A percentile compares a stretch with the other conserved stretches of the same genome.
These are phyloP conservation scores for Oryzias curvinotus DNA, from an alignment of 2,113 vertebrate species.

Conservation along the genomic window DNA sequence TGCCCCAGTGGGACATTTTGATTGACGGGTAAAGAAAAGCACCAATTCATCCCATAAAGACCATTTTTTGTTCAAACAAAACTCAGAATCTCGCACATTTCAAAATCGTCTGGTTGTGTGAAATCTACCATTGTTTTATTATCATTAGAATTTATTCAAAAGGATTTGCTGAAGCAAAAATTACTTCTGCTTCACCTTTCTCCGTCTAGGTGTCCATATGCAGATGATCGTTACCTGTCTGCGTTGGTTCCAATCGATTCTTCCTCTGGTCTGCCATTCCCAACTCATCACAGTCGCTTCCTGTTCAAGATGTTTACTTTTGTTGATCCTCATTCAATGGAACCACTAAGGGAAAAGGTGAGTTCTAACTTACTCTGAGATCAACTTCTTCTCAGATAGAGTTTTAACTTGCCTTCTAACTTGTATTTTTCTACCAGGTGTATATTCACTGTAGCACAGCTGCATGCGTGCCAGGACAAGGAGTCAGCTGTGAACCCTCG, in stretches of 20 bases:
- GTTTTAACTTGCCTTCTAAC: neutral
- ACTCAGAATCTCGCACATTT: no score
- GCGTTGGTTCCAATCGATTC: constrained; percentile 26
- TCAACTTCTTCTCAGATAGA: no score
- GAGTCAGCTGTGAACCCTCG: constrained; percentile 38
- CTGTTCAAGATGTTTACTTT: constrained; percentile 56
- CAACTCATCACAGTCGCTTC: constrained; percentile 50
- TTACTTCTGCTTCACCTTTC: neutral
- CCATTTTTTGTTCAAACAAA: neutral
- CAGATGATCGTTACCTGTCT: constrained; percentile 45
- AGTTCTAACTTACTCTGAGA: neutral
- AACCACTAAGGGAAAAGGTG: constrained; percentile 33
- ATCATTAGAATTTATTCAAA: no score
- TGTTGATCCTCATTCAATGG: constrained; percentile 7
- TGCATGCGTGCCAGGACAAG: constrained; percentile 26
- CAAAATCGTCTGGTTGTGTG: no score
- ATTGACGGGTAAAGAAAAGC: constrained; percentile 48
- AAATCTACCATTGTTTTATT: no score
- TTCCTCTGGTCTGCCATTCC: constrained; percentile 13
- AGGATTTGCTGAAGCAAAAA: no score
- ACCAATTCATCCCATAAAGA: neutral
- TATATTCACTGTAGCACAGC: constrained; percentile 67
- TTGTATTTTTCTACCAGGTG: constrained; percentile 35
- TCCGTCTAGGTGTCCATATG: constrained; percentile 53
- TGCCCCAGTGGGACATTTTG: constrained; percentile 68